Evolutionary conservation across 2,888 invertebrate species (phyloP), one percentile per base, ranked within the genome.

Genomic region (Candidula unifasciata): DNA sequence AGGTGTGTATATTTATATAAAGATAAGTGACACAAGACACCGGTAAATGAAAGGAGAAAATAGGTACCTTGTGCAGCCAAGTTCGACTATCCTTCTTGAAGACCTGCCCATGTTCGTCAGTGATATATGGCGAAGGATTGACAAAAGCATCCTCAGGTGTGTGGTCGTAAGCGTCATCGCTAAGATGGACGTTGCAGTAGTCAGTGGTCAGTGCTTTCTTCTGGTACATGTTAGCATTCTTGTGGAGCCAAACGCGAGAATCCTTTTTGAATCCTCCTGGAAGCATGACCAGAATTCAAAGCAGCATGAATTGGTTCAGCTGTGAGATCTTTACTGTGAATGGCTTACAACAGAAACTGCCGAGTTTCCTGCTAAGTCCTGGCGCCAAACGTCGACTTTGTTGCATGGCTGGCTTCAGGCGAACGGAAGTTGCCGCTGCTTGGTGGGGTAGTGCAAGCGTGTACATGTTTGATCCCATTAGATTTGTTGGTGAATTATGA

Each of bases 181-280:
- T 68, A n/a, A 24, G 73, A 37, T 82, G 79, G 2, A 30, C 52
- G 30, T 69, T 54, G 35, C 33, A 57, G 6, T 35, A 27, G 35
- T 77, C 79, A 8, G 27, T 64, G 24, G 64, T 16, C 44, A 73
- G n/a, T 27, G 82, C 66, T 30, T 79, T 78, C 79, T 83, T 83
- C 18, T 60, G 69, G 69, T 68, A 71, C 37, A 80, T 68, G 71
- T 82, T 60, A 68, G 86, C 57, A 54, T 86, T 84, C 44, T 85
- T 86, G 81, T 85, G 85, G 8, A 86, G 83, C 86, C 86, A 86
- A 44, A 83, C 71, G 33, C 86, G 54, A 18, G 86, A 86, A 37
- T 86, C 86, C 35, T 86, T 86, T 44, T 86, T 86, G 68, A 85
- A 86, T 27, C 86, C 86, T 60, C 83, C 83, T 16, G 86, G 86